Evolutionary conservation across 2,888 invertebrate genomes (phyloP).

Genomic region (Drosophila cognata): DNA sequence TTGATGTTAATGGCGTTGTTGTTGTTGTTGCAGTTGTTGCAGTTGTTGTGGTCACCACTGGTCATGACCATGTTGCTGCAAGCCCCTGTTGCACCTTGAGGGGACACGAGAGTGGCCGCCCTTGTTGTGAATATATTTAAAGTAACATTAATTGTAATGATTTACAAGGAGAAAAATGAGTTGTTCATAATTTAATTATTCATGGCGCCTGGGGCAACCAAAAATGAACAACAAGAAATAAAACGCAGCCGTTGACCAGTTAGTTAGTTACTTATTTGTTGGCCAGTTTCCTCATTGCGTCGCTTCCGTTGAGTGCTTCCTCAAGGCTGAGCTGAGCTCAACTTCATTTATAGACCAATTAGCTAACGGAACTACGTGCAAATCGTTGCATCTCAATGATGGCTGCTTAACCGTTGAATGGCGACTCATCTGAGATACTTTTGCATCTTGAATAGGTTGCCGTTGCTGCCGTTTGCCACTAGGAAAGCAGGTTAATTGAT

Average conservation of each 20-base stretch:
- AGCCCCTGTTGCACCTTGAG: slow-evolving; percentile 1
- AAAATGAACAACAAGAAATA: not conserved
- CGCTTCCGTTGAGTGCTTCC: slow-evolving; percentile 43
- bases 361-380: slow-evolving; percentile 80
- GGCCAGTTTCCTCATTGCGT: slow-evolving; percentile 31
- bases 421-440: slow-evolving; percentile 61
- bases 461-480: slow-evolving; percentile 17
- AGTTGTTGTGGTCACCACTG: slow-evolving; percentile 34
- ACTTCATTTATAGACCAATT: slow-evolving; percentile 62
- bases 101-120: not conserved
- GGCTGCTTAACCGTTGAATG: slow-evolving; percentile 62
- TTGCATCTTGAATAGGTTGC: slow-evolving; percentile 50
- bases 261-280: slow-evolving; percentile 3
- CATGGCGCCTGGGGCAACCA: slow-evolving; percentile 36
- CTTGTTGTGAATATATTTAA: slow-evolving; percentile 44
- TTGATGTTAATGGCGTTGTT: slow-evolving; percentile 38
- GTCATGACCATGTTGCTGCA: slow-evolving; percentile 40
- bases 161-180: slow-evolving; percentile 77
- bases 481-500: slow-evolving; percentile 79
- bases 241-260: not conserved
- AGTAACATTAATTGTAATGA: slow-evolving; percentile 78
- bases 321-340: slow-evolving; percentile 1
- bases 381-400: slow-evolving; percentile 73
- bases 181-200: slow-evolving; percentile 72
- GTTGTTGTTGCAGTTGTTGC: slow-evolving; percentile 12